Conservation (phyloP, 2,113 vertebrate species). For the Cheilinus undulatus region DNA sequence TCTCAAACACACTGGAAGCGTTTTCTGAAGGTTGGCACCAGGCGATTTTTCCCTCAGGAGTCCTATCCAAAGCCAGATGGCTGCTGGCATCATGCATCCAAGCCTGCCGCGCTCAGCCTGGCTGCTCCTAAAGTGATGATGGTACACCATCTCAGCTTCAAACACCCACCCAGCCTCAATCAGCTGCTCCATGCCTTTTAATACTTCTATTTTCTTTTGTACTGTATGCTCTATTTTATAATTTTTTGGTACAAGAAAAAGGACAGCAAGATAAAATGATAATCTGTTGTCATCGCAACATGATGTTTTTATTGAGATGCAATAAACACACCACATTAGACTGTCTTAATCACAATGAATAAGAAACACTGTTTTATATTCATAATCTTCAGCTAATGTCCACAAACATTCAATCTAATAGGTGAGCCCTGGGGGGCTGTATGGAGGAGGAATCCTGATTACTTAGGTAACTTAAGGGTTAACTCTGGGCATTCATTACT, state of each 20-base stretch:
- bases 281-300: background rate
- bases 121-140: conserved; percentile 70
- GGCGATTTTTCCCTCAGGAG: conserved; percentile 70
- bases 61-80: conserved; percentile 81
- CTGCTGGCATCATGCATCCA: conserved; percentile 69
- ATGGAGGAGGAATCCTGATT: no score
- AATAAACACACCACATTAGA: background rate
- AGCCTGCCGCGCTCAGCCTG: conserved; percentile 71
- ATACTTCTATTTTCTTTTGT: conserved; percentile 44
- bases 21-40: conserved; percentile 76
- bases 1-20: conserved; percentile 74
- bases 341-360: no score
- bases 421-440: background rate
- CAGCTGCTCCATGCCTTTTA: conserved; percentile 53
- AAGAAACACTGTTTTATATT: background rate
- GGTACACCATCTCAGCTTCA: conserved; percentile 62
- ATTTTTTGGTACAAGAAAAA: background rate
- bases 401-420: background rate
- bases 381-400: background rate
- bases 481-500: no score
- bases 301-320: no score
- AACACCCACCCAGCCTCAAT: conserved; percentile 51
- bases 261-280: background rate
- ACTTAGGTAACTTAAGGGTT: no score
- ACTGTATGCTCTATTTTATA: conserved; percentile 4